Base-by-base conservation (phyloP, 2,888 invertebrate species). In the Trissolcus japonicus region DNA sequence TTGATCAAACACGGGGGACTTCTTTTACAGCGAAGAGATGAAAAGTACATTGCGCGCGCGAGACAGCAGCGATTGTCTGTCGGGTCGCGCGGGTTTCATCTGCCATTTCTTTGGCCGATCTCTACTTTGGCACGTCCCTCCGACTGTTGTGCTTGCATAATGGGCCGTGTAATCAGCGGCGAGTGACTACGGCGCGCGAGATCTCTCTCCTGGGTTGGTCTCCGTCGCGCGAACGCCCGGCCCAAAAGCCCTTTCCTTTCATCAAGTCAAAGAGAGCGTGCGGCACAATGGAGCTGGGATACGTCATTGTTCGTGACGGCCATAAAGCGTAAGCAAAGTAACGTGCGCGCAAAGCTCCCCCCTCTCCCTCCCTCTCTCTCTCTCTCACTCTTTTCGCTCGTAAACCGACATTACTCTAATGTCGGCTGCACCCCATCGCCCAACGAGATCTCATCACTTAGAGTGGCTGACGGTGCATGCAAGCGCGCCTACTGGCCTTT, bases 121-220 rank as follows among this genome's bases (percentile, higher is more conserved):
- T 67, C 74, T 79, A 43, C 65, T 79, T 74, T 76, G 76, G 56
- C 66, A 17, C 63, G 41, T 68, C 63, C 67, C 68, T 76, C 56
- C 57, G 59, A 71, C 81, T 83, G 88, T 88, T 88, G 86, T 88
- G 83, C 85, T 87, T 88, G 88, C 86, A 87, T 86, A 88, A 88
- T 88, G 88, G 88, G 78, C 85, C 87, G 86, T 88, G 88, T 88
- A 88, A 88, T 88, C 88, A 88, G 86, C 85, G 85, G 84, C 86
- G 87, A 88, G 87, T 87, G 86, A 87, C 86, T 85, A 84, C 84
- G 85, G 86, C 83, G 84, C 85, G 86, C 87, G 86, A 85, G 84
- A 86, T 85, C 83, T 83, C 83, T 83, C 82, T 83, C 79, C 81
- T 71, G 59, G 63, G 67, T 53, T 46, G 65, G 60, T 68, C 72